These are phyloP conservation scores for Drosophila orena DNA, from an alignment of 1,140 invertebrate species.

Conservation along the genomic window DNA sequence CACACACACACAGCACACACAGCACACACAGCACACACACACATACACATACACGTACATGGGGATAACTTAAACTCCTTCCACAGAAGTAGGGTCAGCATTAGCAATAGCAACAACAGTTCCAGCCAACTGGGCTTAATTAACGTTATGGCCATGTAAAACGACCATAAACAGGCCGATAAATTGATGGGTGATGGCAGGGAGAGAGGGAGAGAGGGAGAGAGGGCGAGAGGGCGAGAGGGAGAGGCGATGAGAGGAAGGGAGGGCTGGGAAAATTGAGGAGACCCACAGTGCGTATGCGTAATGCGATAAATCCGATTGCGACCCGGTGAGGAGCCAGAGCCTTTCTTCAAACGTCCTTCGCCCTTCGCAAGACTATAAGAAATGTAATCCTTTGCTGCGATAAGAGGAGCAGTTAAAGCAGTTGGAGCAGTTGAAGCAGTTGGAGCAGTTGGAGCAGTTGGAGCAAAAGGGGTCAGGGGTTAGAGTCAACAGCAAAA, in stretches of 20 bases:
- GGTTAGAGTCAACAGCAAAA: conserved; percentile 42
- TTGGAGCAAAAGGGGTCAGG: background rate
- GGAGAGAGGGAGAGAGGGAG: background rate
- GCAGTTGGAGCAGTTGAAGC: no score
- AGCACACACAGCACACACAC: no score
- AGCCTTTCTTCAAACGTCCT: conserved; percentile 11
- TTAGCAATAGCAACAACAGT: background rate
- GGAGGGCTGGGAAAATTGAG: conserved; percentile 24
- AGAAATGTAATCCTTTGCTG: conserved; percentile 56
- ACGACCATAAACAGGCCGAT: conserved; percentile 10
- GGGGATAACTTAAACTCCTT: conserved; percentile 1
- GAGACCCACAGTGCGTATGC: conserved; percentile 47
- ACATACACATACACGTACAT: no score
- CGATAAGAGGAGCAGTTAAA: background rate
- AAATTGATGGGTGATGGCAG: conserved; percentile 10
- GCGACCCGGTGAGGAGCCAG: background rate
- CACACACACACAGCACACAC: no score
- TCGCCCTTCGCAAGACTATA: background rate
- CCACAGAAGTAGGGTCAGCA: background rate
- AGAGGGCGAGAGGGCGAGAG: background rate
- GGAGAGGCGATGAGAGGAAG: background rate
- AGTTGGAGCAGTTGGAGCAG: no score
- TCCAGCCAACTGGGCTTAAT: conserved; percentile 11
- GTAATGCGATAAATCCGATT: conserved; percentile 54
- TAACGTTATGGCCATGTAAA: conserved; percentile 43